Evolutionary conservation across 2,797 vertebrate species (phyloP), one percentile per base, ranked within the genome.

Genomic region (Carcharodon carcharias): DNA sequence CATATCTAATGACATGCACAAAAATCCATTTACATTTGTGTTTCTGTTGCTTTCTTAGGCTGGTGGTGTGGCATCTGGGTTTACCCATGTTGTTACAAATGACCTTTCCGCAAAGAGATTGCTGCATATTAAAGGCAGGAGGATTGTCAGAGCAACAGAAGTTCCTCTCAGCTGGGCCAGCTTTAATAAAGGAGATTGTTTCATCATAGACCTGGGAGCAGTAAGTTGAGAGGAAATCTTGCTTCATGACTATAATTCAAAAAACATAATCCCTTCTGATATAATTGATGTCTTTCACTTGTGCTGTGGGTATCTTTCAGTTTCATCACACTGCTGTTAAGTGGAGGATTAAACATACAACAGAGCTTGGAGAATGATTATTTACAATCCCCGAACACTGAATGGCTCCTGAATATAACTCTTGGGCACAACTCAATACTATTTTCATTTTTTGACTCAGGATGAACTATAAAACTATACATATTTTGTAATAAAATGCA

Each of bases 101-200:
- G 98, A 99, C 96, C 96, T 99, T 96, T 97, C 97, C 0, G 98
- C 98, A 0, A 28, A 96, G 96, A 97, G 99, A 96, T 98, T 99
- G 63, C 97, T 99, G 80, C 99, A 99, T 92, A 97, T 99, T 97
- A 99, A 99, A 96, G 99, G 99, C 8, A 98, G 99, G 9, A 98
- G 98, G 96, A 98, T 98, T 89, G 98, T 99, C 96, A 98, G 99
- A 96, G 99, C 98, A 89, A 98, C 98, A 0, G 98, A 99, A 97
- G 99, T 99, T 9, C 97, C 98, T 16, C 97, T 99, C 63, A 97
- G 96, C 97, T 99, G 99, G 99, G 96, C 97, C 97, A 99, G 98
- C 97, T 99, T 99, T 97, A 99, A 99, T 97, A 98, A 97, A 87
- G 99, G 98, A 0, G 99, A 99, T 96, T 99, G 99, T 97, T 99